Percentiles rank a stretch among this genome's conserved stretches.
Evolutionary conservation across 2,113 vertebrate genomes (phyloP).

Genomic region (Odocoileus virginianus): DNA sequence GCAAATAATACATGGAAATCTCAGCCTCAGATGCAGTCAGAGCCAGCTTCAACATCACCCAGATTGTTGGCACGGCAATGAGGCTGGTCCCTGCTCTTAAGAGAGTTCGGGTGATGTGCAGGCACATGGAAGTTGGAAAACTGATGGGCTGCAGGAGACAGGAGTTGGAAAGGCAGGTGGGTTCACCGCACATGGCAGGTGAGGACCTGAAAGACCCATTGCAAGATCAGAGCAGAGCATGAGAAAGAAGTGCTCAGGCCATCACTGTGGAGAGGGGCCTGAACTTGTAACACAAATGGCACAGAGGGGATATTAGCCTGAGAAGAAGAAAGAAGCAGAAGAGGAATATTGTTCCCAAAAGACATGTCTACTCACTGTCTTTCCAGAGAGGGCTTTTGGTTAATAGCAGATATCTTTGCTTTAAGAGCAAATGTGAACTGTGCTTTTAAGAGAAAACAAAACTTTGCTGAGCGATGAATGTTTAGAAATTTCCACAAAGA

Average conservation of each 20-base stretch:
- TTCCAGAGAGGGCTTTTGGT: background rate
- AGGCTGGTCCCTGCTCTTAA: background rate
- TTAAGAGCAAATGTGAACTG: no score
- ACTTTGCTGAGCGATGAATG: background rate
- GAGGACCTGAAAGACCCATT: background rate
- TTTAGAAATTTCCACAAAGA: background rate
- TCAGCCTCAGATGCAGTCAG: accelerated
- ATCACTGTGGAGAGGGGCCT: no score
- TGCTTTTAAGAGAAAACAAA: background rate
- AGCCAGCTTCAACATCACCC: accelerated
- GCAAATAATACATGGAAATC: accelerated
- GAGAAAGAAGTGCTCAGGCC: background rate
- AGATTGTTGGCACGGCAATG: accelerated
- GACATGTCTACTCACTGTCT: background rate
- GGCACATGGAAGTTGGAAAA: background rate
- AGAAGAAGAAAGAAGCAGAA: background rate
- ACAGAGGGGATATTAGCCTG: background rate
- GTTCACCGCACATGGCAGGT: background rate
- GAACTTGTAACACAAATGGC: accelerated
- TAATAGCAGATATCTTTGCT: no score
- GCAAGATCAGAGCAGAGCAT: background rate
- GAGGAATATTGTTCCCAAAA: background rate
- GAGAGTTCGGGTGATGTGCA: no score
- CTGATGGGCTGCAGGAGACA: no score
- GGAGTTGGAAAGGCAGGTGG: background rate